Percentiles rank a stretch among this genome's conserved stretches.
These are phyloP conservation scores for Tipula helvola DNA, from an alignment of 2,888 invertebrate genomes.

Conservation along the genomic window DNA sequence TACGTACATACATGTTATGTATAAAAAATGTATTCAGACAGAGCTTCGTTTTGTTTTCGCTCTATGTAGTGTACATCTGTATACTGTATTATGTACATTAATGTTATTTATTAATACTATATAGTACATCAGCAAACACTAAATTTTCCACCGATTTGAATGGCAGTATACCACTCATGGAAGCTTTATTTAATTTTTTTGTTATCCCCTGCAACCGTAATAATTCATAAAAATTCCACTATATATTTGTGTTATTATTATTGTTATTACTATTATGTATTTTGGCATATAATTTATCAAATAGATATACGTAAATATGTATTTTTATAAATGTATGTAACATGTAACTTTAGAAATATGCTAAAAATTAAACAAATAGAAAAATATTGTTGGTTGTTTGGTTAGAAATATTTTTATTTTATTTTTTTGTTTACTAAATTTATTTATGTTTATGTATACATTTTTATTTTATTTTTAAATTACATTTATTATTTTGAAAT, in stretches of 20 bases:
- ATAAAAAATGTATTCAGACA: background rate
- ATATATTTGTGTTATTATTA: background rate
- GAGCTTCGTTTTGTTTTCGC: background rate
- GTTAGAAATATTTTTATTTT: background rate
- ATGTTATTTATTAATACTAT: background rate
- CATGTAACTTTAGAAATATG: background rate
- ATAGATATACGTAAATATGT: background rate
- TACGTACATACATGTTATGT: background rate
- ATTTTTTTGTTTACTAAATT: background rate
- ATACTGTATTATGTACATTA: background rate
- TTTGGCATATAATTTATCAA: background rate
- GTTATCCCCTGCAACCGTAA: background rate
- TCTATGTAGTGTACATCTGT: background rate
- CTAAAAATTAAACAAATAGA: background rate
- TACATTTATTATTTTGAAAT: background rate
- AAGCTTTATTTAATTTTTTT: background rate
- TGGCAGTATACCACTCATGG: background rate
- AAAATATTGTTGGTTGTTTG: background rate
- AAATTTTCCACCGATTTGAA: background rate
- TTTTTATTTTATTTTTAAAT: background rate
- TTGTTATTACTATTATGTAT: background rate
- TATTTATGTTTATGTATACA: background rate
- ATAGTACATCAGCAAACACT: background rate
- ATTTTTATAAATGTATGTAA: background rate
- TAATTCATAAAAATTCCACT: background rate